Base-by-base conservation (phyloP, 1,140 invertebrate species). In the Planococcus citri region DNA sequence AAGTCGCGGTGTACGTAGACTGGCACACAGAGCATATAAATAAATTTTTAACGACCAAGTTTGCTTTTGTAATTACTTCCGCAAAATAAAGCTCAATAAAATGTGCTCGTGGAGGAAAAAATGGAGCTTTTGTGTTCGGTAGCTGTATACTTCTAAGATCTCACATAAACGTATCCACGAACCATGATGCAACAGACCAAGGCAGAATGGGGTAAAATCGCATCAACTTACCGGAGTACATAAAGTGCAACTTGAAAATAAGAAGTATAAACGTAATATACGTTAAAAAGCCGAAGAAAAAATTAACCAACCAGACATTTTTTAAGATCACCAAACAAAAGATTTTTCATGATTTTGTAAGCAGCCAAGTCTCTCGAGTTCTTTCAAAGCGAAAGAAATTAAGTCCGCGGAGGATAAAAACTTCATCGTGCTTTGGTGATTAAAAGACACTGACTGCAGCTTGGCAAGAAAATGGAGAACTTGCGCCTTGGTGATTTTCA, bases 1-100 rank as follows among this genome's bases (percentile, higher is more conserved):
- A 33, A 3, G 29, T 33, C 29, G 29, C 29, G 29, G 29, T 33
- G 4, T 6, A 33, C 3, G 29, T 3, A 12, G 29, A 12, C 29
- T 12, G 29, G 29, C 4, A 33, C 29, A 3, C 29, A 12, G 12
- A 33, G 12, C 29, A 12, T 51, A n/a, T 6, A 20, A 51, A 51
- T 51, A 51, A 51, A 51, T 51, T 51, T 51, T 51, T 51, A 51
- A 51, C n/a, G 41, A 51, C n/a, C 12, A 51, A 51, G 41, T 51
- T 51, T 51, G 41, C 41, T 51, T 51, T 51, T 51, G 41, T 51
- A 51, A 51, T 51, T 51, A 51, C 41, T 51, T 51, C 41, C 41
- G 41, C 41, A n/a, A 51, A 51, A 51, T 51, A 51, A 51, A 51
- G 41, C 41, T 51, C 41, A 51, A 51, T 51, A 51, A 51, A 51